Evolutionary conservation across 2,888 invertebrate species (phyloP), one percentile per base, ranked within the genome.

Genomic region (Drosophila mulleri): DNA sequence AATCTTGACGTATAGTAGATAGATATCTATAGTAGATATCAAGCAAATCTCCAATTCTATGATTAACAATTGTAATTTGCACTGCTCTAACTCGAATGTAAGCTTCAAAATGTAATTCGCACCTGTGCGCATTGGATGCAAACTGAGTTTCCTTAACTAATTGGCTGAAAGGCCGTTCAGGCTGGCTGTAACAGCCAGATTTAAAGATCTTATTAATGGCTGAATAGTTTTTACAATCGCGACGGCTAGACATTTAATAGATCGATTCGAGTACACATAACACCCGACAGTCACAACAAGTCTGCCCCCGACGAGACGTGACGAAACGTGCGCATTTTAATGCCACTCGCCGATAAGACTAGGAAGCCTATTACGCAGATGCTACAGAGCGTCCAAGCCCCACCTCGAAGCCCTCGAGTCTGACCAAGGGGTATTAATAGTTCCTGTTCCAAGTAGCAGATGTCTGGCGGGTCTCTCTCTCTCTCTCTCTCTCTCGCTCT

Each of bases 321-420:
- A 85, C 77, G 79, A 75, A 78, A 85, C 86, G 86, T 75, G 83
- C 75, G 69, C 81, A 54, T 70, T 75, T 68, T 53, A 76, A 79
- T 39, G 44, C 47, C 48, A 61, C 66, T 75, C 58, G 78, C 57
- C 80, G 82, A 80, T 80, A 80, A 78, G 76, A 60, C 54, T 42
- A 70, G 69, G 70, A 65, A 70, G 52, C 60, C 61, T 62, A 74
- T 62, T 65, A 65, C 74, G 74, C 69, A 74, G 74, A 73, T 69
- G 57, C 68, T 20, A 59, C 14, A 12, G 32, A 37, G 56, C 32
- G 52, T 18, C 67, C 35, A 32, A 32, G 59, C 57, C 45, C 67
- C 32, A 20, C 12, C 57, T 44, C 42, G 9, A 23, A 41, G 59
- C 63, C 45, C 68, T 42, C 23, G 35, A 32, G 37, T 26, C 54